A percentile compares a stretch with the other conserved stretches of the same genome.
These are phyloP conservation scores for Lasius platythorax DNA, from an alignment of 2,888 invertebrate species.

Conservation along the genomic window DNA sequence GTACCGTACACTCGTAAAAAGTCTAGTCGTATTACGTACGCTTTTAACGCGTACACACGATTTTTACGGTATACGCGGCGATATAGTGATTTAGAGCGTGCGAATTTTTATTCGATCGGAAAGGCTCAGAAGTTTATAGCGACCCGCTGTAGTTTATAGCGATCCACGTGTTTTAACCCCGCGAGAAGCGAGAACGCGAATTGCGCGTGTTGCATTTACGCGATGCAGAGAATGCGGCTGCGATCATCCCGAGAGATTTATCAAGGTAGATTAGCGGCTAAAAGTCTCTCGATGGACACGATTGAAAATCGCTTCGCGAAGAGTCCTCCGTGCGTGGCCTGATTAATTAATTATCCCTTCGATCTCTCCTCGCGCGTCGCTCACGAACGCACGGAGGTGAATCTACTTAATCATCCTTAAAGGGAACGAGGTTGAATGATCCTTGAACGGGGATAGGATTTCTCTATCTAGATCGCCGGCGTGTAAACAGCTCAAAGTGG, in stretches of 20 bases:
- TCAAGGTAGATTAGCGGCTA: background rate
- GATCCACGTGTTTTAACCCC: background rate
- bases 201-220: background rate
- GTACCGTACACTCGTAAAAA: background rate
- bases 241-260: constrained; percentile 21
- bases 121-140: background rate
- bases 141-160: background rate
- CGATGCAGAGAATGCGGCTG: background rate
- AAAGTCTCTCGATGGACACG: background rate
- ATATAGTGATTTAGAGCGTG: constrained; percentile 13
- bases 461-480: constrained; percentile 75
- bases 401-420: constrained; percentile 60
- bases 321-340: background rate
- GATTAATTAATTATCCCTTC: constrained; percentile 13
- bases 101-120: background rate
- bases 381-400: constrained; percentile 36
- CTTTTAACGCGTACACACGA: constrained; percentile 1
- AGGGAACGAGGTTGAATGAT: constrained; percentile 78
- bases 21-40: constrained; percentile 19
- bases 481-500: constrained; percentile 65
- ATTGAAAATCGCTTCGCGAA: constrained; percentile 13
- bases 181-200: background rate
- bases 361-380: background rate
- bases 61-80: background rate
- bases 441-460: constrained; percentile 79